Base-by-base conservation (phyloP, 2,113 vertebrate species). In the Syrmaticus mikado region DNA sequence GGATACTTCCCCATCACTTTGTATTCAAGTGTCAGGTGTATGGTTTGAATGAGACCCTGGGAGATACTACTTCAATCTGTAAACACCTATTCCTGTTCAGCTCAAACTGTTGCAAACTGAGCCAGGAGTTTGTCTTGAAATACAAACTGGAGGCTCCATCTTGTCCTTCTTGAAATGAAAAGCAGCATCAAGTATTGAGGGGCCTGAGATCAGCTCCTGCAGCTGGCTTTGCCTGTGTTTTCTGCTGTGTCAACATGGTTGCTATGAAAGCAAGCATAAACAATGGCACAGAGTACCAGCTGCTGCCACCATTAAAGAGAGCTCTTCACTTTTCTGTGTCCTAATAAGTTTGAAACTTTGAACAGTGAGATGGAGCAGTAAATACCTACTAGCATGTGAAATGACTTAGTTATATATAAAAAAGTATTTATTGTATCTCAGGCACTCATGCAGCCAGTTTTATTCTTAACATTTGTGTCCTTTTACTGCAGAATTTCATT, bases 171-270 rank as follows among this genome's bases (percentile, higher is more conserved):
- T 45, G 57, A 52, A 8, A 55, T 36, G 0, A 41, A 55, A 71
- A 64, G 64, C 68, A 71, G 68, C 28, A 22, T 40, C 5, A 60
- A 3, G 24, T n/a, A 0, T 45, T 82, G 72, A n/a, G 20, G 30
- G 83, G 85, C 19, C 27, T 32, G 46, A 71, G 70, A 34, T 57
- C 50, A 55, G 55, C 45, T 80, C 36, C 78, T 77, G 78, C 78
- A 21, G 40, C 85, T 82, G 82, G 79, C 50, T 71, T 83, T 62
- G 77, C 58, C 24, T 36, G 13, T 75, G 79, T 85, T 93, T 84
- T 90, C 21, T 71, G 74, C 52, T 83, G 58, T 89, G 87, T 95
- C 81, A 89, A 83, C 50, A 60, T 2, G 25, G 90, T 94, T 94
- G 60, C 73, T 62, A 79, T 70, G 93, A 89, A 73, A 85, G 74